Base-by-base conservation (phyloP, 2,888 invertebrate species). In the Panzeria rudis region DNA sequence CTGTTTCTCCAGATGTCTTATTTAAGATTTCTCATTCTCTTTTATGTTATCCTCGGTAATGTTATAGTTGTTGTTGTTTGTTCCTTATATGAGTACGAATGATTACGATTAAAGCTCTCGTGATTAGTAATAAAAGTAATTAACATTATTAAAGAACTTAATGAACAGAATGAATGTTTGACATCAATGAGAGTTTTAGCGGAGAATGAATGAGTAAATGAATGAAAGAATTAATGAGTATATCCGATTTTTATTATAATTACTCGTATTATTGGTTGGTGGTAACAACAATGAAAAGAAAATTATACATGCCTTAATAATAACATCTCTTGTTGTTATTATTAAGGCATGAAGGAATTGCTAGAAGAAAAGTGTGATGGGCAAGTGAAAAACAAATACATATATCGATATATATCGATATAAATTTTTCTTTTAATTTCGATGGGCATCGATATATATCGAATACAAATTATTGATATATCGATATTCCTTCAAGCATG, bases 141-240 rank as follows among this genome's bases (percentile, higher is more conserved):
- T 56, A 85, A 75, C 62, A 77, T 85, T 69, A 85, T 78, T 82
- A 78, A 29, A 64, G 73, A 75, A 82, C 78, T 75, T 85, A 85
- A 85, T 85, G 75, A 80, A 71, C 44, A 38, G n/a, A 64, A 72
- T 47, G 64, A 72, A 56, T 71, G 56, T 50, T 29, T 78, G 61
- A 23, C 50, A 17, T 41, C 25, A 47, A 47, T 61, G 32, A 17
- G 15, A 62, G 62, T 8, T 38, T 20, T n/a, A 29, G 29, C 2
- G 13, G 23, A 11, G 2, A 50, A 17, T n/a, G 4, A 15, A 6
- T 29, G 59, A 62, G 17, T 29, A 13, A 61, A 15, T 52, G 41
- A 64, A 66, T 56, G 23, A 41, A 62, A 13, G 25, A 56, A 76
- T 69, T 54, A 79, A 72, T 56, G 47, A 76, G 47, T 69, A 64